Conservation (phyloP, 2,888 invertebrate genomes). For the Tetramorium bicarinatum region DNA sequence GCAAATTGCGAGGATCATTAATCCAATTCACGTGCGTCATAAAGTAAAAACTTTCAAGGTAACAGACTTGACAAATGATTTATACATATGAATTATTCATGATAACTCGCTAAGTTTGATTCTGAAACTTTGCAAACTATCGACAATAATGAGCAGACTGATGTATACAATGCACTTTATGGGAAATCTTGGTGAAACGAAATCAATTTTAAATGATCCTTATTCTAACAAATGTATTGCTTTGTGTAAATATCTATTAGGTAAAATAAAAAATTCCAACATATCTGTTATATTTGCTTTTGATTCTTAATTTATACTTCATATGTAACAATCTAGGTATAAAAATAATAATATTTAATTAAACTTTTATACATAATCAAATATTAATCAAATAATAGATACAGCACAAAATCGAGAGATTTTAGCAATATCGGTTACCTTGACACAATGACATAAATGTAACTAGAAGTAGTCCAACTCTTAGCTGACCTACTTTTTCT, state of each 20-base stretch:
- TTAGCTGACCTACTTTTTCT: constrained; percentile 74
- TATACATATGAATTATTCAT: constrained; percentile 23
- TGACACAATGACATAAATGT: constrained; percentile 76
- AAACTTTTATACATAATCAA: neutral
- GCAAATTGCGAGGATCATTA: neutral
- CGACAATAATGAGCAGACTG: constrained; percentile 49
- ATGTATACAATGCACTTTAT: constrained; percentile 27
- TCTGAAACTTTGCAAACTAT: constrained; percentile 60
- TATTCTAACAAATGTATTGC: neutral
- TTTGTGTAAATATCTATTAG: neutral
- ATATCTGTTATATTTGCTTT: neutral
- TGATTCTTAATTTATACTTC: neutral
- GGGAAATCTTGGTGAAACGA: neutral
- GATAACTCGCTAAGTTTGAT: constrained; percentile 41
- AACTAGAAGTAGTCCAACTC: constrained; percentile 57
- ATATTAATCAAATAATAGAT: neutral
- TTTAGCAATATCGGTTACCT: constrained; percentile 69
- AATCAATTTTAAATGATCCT: neutral
- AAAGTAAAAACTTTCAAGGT: constrained; percentile 29
- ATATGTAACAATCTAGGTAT: neutral
- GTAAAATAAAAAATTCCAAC: neutral
- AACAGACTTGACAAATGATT: neutral
- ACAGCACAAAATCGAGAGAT: neutral
- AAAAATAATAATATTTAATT: neutral
- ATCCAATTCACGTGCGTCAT: constrained; percentile 18